Evolutionary conservation across 1,140 invertebrate genomes (phyloP), one percentile per base, ranked within the genome.

Genomic region (Drosophila takahashii): DNA sequence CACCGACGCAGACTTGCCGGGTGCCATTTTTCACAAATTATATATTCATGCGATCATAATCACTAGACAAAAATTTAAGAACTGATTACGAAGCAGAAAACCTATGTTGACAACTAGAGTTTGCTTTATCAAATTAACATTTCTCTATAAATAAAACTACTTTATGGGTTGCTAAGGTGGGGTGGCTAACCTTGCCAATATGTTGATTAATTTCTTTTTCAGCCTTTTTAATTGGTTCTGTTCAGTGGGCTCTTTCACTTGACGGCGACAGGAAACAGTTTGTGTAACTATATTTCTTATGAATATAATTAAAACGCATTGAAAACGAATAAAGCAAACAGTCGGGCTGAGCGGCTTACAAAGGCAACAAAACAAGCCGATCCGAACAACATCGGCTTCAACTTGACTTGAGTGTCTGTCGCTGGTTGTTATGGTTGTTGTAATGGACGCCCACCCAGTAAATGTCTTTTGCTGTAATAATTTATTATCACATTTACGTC

Each of bases 1-100:
- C 94, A 95, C 94, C 94, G 94, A 95, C 94, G 94, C 93, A 22
- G 22, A 22, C 22, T 2, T 22, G 22, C 1, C 3, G 22, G 22
- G 22, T 22, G 3, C 3, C 1, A 22, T 22, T 22, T 22, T 1
- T 1, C 22, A 22, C 22, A 1, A 22, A 22, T 3, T 22, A 22
- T 22, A 22, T 22, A 22, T 22, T 22, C 22, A 22, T 22, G 22
- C 22, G 3, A 22, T 22, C 22, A 22, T 22, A 22, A 3, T 22
- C 26, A 9, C 36, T 11, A n/a, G 3, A 0, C 6, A 34, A 10
- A 41, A 16, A 3, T 4, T 41, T 8, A 0, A 0, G 10, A 6
- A 22, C 34, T 13, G 32, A 18, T 27, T 16, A 8, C 4, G 9
- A n/a, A 22, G 5, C 9, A 2, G 13, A 4, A 0, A 18, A 11